Evolutionary conservation across 2,888 invertebrate genomes (phyloP), one percentile per base, ranked within the genome.

Genomic region (Loripinus fragilis): DNA sequence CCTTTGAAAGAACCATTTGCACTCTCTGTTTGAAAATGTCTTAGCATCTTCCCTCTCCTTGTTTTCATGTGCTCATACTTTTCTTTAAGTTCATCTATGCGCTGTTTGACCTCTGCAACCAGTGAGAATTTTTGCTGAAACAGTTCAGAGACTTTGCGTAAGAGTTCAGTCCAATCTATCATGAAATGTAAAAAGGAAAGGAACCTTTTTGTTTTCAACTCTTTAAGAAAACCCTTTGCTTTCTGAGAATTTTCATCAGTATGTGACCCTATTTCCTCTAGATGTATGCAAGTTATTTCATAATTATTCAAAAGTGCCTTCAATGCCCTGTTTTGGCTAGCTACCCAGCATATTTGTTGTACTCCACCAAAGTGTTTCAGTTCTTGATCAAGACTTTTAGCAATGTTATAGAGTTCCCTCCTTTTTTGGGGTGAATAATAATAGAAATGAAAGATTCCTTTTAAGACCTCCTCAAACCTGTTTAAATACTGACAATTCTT

Each of bases 351-450:
- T 2, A 78, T 33, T 33, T 71, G 64, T 38, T 81, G 67, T 35
- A 76, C 8, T 1, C 78, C 77, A 45, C 78, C 72, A 75, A 65
- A 69, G 45, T 81, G 55, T 69, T 76, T 72, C 3, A 78, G 28
- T 35, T 76, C 78, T 50, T 48, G 25, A 23, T 78, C 78, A 15
- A 78, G 35, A 30, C 23, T 23, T 1, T 8, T 45, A 2, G 74
- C 73, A n/a, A 76, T 76, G 2, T 74, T 68, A 68, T 79, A 71
- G 1, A 81, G 38, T 48, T 81, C 78, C 1, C 78, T 28, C 33
- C 78, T 78, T 17, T 55, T 38, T 38, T 81, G 76, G 15, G 78
- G 81, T 17, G 70, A 78, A 71, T 78, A 78, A 25, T 76, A 73
- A 17, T 81, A 76, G 2, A 74, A 35, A 25, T 71, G 35, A 12